Conservation (phyloP, 1,140 invertebrate genomes). For the Drosophila eugracilis region DNA sequence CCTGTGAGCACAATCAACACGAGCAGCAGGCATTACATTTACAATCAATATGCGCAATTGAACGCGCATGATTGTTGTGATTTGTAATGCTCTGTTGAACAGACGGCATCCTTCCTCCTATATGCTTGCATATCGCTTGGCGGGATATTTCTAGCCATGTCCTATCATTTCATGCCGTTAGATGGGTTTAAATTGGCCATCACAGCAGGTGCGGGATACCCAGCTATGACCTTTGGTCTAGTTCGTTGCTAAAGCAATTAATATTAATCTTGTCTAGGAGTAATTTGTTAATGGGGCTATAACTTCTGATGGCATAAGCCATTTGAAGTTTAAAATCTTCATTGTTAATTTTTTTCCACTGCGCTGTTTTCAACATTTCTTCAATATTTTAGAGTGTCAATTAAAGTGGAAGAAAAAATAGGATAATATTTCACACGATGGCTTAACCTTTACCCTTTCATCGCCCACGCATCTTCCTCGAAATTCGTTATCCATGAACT, state of each 20-base stretch:
- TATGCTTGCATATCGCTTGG: neutral
- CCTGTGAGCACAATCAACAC: conserved; percentile 74
- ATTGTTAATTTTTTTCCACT: too few species aligned
- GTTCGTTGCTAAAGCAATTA: neutral
- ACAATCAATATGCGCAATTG: conserved; percentile 82
- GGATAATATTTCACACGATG: conserved; percentile 24
- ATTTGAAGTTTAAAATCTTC: too few species aligned
- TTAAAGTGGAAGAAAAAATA: conserved; percentile 13
- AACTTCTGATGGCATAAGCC: too few species aligned
- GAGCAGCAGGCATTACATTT: conserved; percentile 53
- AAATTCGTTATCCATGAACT: conserved; percentile 63
- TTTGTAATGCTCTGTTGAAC: conserved; percentile 42
- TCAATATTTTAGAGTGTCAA: neutral
- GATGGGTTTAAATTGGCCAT: conserved; percentile 35
- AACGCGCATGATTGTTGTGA: conserved; percentile 77
- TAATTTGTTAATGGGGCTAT: too few species aligned
- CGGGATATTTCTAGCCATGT: too few species aligned
- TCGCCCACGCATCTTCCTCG: conserved; percentile 3
- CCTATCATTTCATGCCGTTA: neutral
- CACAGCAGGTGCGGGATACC: conserved; percentile 49
- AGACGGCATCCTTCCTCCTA: conserved; percentile 3
- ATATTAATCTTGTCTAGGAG: too few species aligned
- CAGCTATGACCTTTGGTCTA: neutral
- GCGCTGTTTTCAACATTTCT: neutral
- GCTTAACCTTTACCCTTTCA: conserved; percentile 25